phyloP scores from a whole-genome alignment of 2,888 invertebrate genomes.

The Ptilodon capucinus region DNA sequence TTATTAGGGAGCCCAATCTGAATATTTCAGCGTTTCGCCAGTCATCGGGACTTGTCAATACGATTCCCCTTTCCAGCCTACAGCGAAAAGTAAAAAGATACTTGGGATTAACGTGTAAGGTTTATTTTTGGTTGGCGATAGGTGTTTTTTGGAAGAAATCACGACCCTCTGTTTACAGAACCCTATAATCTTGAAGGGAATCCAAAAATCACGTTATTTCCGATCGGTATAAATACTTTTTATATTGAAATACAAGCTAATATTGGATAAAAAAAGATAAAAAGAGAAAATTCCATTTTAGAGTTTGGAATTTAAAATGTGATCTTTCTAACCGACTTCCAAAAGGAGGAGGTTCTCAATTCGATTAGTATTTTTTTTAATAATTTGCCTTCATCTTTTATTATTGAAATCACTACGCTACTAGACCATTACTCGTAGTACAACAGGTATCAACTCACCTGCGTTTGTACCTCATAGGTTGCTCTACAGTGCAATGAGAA shows the following conservation, averaged over 20 bases:
- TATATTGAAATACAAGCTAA: background rate
- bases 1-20: conserved; percentile 40
- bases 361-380: too few relatives aligned
- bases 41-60: conserved; percentile 69
- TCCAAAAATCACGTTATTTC: conserved; percentile 14
- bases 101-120: conserved; percentile 9
- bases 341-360: too few relatives aligned
- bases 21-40: conserved; percentile 52
- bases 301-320: too few relatives aligned
- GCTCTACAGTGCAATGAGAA: too few relatives aligned
- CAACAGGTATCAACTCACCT: too few relatives aligned
- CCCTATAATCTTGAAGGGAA: conserved; percentile 31
- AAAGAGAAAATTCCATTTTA: too few relatives aligned
- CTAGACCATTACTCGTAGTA: too few relatives aligned
- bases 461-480: too few relatives aligned
- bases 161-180: conserved; percentile 58
- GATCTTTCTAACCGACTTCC: too few relatives aligned
- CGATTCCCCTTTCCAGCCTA: conserved; percentile 30
- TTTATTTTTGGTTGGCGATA: conserved; percentile 6
- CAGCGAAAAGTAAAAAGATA: conserved; percentile 9
- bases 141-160: conserved; percentile 10
- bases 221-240: conserved; percentile 4
- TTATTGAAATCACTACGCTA: too few relatives aligned
- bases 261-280: too few relatives aligned
- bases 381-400: too few relatives aligned